Percentiles rank a stretch among this genome's conserved stretches.
These are phyloP conservation scores for Steinernema scapterisci DNA, from an alignment of 2,888 invertebrate genomes.

Conservation along the genomic window DNA sequence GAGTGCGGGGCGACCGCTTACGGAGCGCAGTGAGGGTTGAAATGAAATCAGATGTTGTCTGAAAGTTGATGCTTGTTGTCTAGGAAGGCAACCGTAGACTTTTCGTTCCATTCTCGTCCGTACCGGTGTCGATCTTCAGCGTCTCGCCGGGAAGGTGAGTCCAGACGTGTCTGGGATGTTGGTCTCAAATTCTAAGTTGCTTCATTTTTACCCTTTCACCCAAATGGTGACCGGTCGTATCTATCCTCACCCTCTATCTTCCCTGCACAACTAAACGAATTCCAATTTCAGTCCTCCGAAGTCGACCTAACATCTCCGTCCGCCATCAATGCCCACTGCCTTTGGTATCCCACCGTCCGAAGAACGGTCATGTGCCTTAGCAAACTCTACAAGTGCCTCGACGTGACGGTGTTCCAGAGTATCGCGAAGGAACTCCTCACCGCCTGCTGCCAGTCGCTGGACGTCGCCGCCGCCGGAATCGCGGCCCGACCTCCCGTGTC, in stretches of 20 bases:
- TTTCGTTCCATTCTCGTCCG: too few relatives aligned
- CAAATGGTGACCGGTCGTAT: too few relatives aligned
- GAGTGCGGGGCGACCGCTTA: background rate
- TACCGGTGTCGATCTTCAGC: too few relatives aligned
- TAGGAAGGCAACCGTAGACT: too few relatives aligned
- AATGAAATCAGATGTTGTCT: too few relatives aligned
- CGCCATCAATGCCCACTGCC: conserved; percentile 94
- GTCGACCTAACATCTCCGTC: conserved; percentile 66
- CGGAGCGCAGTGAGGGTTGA: background rate
- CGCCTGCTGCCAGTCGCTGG: conserved; percentile 87
- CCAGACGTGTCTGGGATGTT: too few relatives aligned
- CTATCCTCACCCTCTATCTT: too few relatives aligned
- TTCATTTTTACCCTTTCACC: too few relatives aligned
- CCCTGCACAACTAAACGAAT: background rate
- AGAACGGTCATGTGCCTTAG: conserved; percentile 92
- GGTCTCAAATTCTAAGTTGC: too few relatives aligned
- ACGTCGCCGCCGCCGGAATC: conserved; percentile 81
- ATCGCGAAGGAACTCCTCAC: conserved; percentile 92
- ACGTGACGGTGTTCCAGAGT: conserved; percentile 84
- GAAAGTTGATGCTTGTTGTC: too few relatives aligned
- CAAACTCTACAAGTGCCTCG: conserved; percentile 87
- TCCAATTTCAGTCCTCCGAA: background rate
- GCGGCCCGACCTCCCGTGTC: background rate
- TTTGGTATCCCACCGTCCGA: conserved; percentile 99
- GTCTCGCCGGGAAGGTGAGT: too few relatives aligned